Base-by-base conservation (phyloP, 2,113 vertebrate genomes). In the Thunnus thynnus region DNA sequence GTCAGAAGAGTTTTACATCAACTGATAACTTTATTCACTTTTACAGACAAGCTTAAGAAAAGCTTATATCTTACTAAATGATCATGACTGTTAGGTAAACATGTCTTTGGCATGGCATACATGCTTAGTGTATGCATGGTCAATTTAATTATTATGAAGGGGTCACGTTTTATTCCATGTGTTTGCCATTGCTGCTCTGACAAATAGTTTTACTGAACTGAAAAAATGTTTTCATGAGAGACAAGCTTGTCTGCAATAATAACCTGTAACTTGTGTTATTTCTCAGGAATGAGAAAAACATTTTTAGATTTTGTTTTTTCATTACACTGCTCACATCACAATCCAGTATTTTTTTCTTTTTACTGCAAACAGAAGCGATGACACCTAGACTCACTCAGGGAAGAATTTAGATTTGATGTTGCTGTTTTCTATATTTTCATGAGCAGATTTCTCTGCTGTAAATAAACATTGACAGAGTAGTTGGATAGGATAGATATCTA, bases 1-100 rank as follows among this genome's bases (percentile, higher is more conserved):
- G 71, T 72, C 83, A 74, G 69, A 85, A 70, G 25, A 66, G 2
- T 27, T 77, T 60, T 54, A 54, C 41, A 50, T 84, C 58, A 63
- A 25, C 0, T 2, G 14, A 63, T 51, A 22, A 55, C 10, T 62
- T 65, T 13, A 73, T 80, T 65, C 76, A 62, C 69, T 63, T 74
- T 73, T 13, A 56, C 2, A 41, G 61, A 72, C 41, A n/a, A 25
- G 25, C 30, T 72, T 8, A 78, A 56, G 22, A 51, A 46, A 85
- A 87, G 84, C 83, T 76, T 85, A 82, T 51, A 44, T 16, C n/a
- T 52, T 41, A 55, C 64, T 41, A 58, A 86, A 80, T 30, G 5
- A 68, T 71, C 75, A 44, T 3, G 41, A 55, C 56, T 77, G 80
- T 76, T 54, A 76, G 56, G 44, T 70, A 88, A 91, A 86, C 46